Percentiles rank a stretch among this genome's conserved stretches.
Evolutionary conservation across 2,888 invertebrate species (phyloP).

Genomic region (Drosophila limbata): DNA sequence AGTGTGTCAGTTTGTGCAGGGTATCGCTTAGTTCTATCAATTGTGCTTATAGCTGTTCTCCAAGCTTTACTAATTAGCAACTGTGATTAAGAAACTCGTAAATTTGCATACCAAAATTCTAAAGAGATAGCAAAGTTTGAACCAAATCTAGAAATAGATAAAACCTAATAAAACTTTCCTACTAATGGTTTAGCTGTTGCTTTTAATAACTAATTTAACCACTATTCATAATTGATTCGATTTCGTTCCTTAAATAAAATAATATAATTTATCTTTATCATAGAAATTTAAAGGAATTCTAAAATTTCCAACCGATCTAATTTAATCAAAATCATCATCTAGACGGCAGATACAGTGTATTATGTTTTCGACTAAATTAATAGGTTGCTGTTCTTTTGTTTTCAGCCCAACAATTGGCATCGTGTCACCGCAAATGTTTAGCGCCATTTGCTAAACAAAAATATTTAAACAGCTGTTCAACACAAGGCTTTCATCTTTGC

Average conservation of each 20-base stretch:
- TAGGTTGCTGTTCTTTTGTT: not conserved
- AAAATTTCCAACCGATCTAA: no score
- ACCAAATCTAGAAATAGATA: constrained; percentile 11
- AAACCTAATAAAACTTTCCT: constrained; percentile 14
- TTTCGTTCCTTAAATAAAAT: no score
- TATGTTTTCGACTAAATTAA: not conserved
- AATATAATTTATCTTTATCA: not conserved
- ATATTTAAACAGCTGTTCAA: constrained; percentile 59
- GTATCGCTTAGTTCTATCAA: constrained; percentile 2
- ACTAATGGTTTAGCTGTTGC: not conserved
- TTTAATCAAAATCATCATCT: not conserved
- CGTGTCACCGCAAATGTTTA: constrained; percentile 33
- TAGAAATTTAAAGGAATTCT: no score
- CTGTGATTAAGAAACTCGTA: constrained; percentile 10
- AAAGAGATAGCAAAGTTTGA: constrained; percentile 26
- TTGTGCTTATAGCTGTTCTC: constrained; percentile 6
- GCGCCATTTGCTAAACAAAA: constrained; percentile 53
- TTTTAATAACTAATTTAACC: not conserved
- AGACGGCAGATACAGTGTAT: not conserved
- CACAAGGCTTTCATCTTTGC: constrained; percentile 42
- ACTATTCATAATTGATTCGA: not conserved
- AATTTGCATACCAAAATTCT: constrained; percentile 37
- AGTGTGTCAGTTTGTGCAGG: not conserved
- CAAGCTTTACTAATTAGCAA: constrained; percentile 33
- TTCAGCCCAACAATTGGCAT: constrained; percentile 13